A percentile compares a stretch with the other conserved stretches of the same genome.
phyloP scores from a whole-genome alignment of 2,888 invertebrate genomes.

The Limnephilus auricula region DNA sequence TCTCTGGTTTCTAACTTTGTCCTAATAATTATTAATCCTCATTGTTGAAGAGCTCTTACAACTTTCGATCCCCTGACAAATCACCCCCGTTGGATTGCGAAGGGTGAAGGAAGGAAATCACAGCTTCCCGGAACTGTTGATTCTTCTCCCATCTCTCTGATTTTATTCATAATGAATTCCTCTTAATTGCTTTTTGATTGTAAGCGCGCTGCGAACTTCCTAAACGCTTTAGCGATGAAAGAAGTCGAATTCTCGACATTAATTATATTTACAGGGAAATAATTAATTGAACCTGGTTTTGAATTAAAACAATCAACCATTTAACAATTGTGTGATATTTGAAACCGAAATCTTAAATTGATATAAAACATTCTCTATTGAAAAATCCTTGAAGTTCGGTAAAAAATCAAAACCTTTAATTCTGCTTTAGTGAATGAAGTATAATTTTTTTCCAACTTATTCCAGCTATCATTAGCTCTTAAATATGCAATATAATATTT shows the following conservation, averaged over 20 bases:
- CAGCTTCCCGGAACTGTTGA: conserved; percentile 58
- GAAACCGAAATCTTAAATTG: conserved; percentile 12
- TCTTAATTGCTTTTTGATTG: conserved; percentile 66
- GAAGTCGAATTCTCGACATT: conserved; percentile 33
- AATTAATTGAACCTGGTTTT: conserved; percentile 46
- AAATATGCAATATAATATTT: too few species aligned
- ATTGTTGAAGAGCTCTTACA: neutral
- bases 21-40: conserved; percentile 4
- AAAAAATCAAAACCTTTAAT: neutral
- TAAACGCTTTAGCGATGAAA: conserved; percentile 40
- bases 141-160: conserved; percentile 56
- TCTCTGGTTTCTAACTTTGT: neutral
- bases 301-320: conserved; percentile 45
- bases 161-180: conserved; percentile 61
- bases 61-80: conserved; percentile 36
- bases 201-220: conserved; percentile 53
- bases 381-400: conserved; percentile 13
- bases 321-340: conserved; percentile 30
- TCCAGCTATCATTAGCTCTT: too few species aligned
- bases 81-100: conserved; percentile 6
- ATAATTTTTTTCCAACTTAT: too few species aligned
- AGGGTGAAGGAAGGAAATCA: conserved; percentile 43
- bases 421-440: too few species aligned
- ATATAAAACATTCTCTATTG: neutral
- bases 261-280: conserved; percentile 52